Percentiles rank a stretch among this genome's conserved stretches.
Conservation (phyloP, 2,797 vertebrate species). For the Pteropus rufus region DNA sequence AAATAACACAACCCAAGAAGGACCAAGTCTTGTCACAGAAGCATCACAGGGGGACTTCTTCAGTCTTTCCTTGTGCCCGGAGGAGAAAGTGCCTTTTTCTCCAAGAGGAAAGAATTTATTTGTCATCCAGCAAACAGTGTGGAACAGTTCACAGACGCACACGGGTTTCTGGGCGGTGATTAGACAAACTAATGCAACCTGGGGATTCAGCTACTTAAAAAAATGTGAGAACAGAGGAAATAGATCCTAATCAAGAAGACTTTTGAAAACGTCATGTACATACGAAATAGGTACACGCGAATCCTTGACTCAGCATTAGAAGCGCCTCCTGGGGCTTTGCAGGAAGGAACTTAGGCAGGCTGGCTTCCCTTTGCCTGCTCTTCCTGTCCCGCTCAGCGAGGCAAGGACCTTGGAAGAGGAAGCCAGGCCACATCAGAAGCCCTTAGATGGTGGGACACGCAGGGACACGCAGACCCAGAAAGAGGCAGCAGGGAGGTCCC, state of each 20-base stretch:
- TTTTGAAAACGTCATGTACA: background rate
- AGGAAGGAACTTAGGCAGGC: background rate
- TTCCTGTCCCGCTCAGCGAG: background rate
- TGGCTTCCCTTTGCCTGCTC: background rate
- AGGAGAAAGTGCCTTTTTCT: conserved; percentile 52
- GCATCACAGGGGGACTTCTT: background rate
- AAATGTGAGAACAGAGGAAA: background rate
- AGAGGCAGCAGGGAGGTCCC: background rate
- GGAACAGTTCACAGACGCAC: background rate
- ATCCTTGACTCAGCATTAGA: background rate
- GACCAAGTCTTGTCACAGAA: background rate
- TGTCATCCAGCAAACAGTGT: background rate
- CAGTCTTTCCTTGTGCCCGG: background rate
- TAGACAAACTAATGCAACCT: background rate
- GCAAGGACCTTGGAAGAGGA: background rate
- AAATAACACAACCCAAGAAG: conserved; percentile 67
- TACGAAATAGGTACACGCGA: background rate
- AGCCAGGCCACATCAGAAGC: background rate
- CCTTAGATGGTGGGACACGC: background rate
- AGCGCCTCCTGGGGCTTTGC: background rate
- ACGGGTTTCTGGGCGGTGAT: background rate
- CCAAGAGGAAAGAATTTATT: conserved; percentile 41
- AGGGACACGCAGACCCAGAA: background rate
- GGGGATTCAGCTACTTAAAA: background rate
- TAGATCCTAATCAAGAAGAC: background rate